A percentile compares a stretch with the other conserved stretches of the same genome.
These are phyloP conservation scores for Hippopotamyrus pictus DNA, from an alignment of 2,797 vertebrate genomes.

Conservation along the genomic window DNA sequence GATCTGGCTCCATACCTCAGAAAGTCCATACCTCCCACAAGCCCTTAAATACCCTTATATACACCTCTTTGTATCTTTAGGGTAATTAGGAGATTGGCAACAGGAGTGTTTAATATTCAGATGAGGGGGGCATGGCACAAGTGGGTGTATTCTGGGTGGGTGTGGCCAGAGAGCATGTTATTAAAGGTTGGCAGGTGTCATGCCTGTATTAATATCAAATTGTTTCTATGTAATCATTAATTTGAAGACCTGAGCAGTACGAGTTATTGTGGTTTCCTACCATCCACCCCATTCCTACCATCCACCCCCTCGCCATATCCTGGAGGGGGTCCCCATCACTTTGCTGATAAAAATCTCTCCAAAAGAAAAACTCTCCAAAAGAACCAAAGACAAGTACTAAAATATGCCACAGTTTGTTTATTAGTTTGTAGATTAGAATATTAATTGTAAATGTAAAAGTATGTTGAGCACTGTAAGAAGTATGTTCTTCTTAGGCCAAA, in stretches of 20 bases:
- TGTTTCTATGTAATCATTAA: not conserved
- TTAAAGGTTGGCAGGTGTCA: not conserved
- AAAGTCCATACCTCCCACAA: not conserved
- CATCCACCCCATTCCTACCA: not conserved
- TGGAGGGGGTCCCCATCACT: not conserved
- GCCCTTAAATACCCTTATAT: not conserved
- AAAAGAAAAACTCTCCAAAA: too few relatives aligned
- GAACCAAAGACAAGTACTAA: not conserved
- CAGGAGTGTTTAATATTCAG: not conserved
- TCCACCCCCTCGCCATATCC: not conserved
- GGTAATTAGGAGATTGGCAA: not conserved
- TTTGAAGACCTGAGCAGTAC: not conserved
- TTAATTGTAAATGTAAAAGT: not conserved
- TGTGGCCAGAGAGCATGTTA: not conserved
- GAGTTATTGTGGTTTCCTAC: not conserved
- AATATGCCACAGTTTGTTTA: not conserved
- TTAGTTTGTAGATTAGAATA: not conserved
- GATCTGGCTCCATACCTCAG: not conserved
- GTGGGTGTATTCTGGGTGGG: not conserved
- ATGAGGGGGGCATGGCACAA: not conserved
- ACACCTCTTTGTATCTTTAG: not conserved
- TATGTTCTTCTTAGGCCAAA: not conserved
- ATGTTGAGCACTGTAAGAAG: not conserved
- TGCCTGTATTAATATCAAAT: not conserved
- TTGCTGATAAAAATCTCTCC: not conserved